Evolutionary conservation across 2,888 invertebrate species (phyloP), one percentile per base, ranked within the genome.

Genomic region (Cheilosia grossa): DNA sequence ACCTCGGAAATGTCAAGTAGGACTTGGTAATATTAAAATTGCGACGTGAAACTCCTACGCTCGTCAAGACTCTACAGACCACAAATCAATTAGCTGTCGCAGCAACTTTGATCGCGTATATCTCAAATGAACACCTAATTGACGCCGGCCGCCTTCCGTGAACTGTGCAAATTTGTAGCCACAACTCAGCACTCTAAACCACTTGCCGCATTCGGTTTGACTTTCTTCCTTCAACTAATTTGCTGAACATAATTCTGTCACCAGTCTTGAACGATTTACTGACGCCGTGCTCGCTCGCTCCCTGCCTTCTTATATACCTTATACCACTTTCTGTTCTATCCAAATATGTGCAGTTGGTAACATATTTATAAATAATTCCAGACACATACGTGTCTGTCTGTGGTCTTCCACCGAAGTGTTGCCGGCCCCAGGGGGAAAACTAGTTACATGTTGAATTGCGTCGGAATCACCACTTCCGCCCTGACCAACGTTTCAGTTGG

Each of bases 401-500:
- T 33, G 33, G 33, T 33, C 10, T 10, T 33, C 33, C 33, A 19
- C 30, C 19, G 24, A 27, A n/a, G 24, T 15, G 6, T 1, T 27
- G n/a, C 19, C 24, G 47, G 47, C 63, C 63, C 53, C 15, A 15
- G 59, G 49, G 66, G 51, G 1, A 49, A 75, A 80, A 80, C 80
- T 75, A 42, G 80, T 83, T 83, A 7, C 19, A 33, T 58, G 6
- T 24, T 47, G 70, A 77, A 82, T 59, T 59, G 69, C 73, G 51
- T 56, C 73, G 51, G 67, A n/a, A 59, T 58, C 51, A 37, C 63
- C 44, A 30, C 30, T 30, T 30, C 17, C 17, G n/a, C 21, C 33
- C 44, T 44, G 24, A 30, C 30, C 27, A 27, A 6, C 27, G 27
- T 9, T 30, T 13, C 37, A 37, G 37, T 33, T 10, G 9, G 33